phyloP scores from a whole-genome alignment of 2,113 vertebrate species.

The Atlantisia rogersi region DNA sequence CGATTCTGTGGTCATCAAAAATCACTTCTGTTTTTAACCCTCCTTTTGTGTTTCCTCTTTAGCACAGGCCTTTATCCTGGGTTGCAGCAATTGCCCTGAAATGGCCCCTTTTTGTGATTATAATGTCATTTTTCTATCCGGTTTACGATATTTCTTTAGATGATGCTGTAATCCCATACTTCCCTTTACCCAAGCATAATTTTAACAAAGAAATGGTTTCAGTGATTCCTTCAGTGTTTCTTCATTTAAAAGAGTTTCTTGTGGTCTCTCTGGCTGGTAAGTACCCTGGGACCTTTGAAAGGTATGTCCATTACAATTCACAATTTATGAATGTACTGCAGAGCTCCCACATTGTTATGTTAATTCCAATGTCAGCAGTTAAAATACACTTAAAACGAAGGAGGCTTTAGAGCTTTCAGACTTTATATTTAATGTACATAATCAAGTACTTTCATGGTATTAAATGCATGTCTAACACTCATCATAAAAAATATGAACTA shows the following conservation, averaged over 20 bases:
- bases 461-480: constrained; percentile 51
- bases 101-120: background rate
- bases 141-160: background rate
- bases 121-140: background rate
- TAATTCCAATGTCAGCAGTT: constrained; percentile 68
- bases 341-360: constrained; percentile 50
- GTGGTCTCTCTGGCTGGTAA: background rate
- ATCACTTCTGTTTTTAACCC: background rate
- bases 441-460: constrained; percentile 62
- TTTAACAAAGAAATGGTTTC: background rate
- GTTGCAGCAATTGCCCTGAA: background rate
- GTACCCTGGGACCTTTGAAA: background rate
- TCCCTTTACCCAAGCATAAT: background rate
- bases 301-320: background rate
- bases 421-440: constrained; percentile 58
- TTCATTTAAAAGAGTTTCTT: background rate
- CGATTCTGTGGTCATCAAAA: background rate
- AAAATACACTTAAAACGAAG: constrained; percentile 71
- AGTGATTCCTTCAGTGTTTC: background rate
- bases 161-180: background rate
- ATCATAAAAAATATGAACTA: constrained; percentile 49
- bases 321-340: constrained; percentile 55
- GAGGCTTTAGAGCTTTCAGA: constrained; percentile 56
- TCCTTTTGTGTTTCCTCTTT: background rate
- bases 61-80: background rate